Conservation (phyloP, 1,140 invertebrate species). For the Drosophila aff. region DNA sequence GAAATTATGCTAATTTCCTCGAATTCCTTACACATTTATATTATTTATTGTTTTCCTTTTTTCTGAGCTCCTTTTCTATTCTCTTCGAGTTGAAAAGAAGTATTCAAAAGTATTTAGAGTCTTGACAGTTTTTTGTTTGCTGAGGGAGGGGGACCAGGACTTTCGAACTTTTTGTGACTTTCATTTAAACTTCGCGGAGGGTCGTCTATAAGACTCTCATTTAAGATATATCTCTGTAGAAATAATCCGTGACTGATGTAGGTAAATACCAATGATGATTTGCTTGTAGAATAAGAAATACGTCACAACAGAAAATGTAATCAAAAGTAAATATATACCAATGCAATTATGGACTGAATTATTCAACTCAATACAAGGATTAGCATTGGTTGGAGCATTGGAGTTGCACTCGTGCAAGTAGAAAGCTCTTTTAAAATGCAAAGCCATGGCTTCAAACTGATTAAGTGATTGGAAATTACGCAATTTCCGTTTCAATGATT, state of each 20-base stretch:
- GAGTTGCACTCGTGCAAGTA: background rate
- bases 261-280: background rate
- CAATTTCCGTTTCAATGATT: conserved; percentile 8
- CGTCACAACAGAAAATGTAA: background rate
- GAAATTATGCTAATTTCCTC: conserved; percentile 76
- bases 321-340: background rate
- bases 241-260: background rate
- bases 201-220: background rate
- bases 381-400: too few species aligned
- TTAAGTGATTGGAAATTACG: background rate
- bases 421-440: conserved; percentile 10
- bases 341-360: background rate
- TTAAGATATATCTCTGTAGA: background rate
- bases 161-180: conserved; percentile 61
- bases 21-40: conserved; percentile 78
- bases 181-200: conserved; percentile 66
- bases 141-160: conserved; percentile 12
- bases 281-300: background rate
- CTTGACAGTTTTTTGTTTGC: conserved; percentile 58
- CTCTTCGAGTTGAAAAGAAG: conserved; percentile 47
- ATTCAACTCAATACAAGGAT: background rate
- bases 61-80: conserved; percentile 29
- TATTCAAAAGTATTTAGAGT: conserved; percentile 73
- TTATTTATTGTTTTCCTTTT: conserved; percentile 75
- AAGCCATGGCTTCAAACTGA: background rate